Conservation (phyloP, 2,888 invertebrate genomes). For the Acanthopleura granulata region DNA sequence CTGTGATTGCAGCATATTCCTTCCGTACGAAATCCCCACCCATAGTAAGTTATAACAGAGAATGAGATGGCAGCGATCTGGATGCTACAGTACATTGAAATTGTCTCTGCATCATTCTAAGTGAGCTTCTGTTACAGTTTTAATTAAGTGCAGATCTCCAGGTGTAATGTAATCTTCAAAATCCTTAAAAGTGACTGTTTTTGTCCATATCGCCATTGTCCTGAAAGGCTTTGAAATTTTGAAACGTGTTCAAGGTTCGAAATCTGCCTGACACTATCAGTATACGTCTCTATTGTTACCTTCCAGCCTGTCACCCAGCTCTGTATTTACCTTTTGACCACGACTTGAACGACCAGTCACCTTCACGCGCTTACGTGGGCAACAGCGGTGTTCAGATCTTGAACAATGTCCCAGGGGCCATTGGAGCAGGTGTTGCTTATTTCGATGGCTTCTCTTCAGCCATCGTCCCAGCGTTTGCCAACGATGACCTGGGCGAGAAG, state of each 20-base stretch:
- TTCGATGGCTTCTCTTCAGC: neutral
- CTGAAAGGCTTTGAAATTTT: too few species aligned
- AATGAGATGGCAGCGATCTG: too few species aligned
- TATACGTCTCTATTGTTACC: neutral
- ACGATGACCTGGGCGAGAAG: neutral
- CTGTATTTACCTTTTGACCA: slow-evolving; percentile 1
- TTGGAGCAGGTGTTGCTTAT: slow-evolving; percentile 6
- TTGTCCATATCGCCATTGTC: too few species aligned
- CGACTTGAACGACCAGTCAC: neutral
- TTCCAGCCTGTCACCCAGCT: neutral
- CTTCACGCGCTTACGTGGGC: neutral
- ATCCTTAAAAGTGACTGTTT: too few species aligned
- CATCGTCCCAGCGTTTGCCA: neutral
- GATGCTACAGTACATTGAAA: too few species aligned
- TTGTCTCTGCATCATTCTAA: too few species aligned
- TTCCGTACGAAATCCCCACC: neutral
- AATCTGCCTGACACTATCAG: too few species aligned
- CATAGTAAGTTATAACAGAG: neutral
- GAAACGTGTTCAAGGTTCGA: too few species aligned
- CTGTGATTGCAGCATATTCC: neutral
- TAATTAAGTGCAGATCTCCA: too few species aligned
- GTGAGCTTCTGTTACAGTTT: too few species aligned
- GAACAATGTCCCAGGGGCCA: neutral
- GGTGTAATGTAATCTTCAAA: too few species aligned
- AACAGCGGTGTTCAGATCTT: neutral